phyloP scores from a whole-genome alignment of 2,113 vertebrate species.

The Trinectes maculatus region DNA sequence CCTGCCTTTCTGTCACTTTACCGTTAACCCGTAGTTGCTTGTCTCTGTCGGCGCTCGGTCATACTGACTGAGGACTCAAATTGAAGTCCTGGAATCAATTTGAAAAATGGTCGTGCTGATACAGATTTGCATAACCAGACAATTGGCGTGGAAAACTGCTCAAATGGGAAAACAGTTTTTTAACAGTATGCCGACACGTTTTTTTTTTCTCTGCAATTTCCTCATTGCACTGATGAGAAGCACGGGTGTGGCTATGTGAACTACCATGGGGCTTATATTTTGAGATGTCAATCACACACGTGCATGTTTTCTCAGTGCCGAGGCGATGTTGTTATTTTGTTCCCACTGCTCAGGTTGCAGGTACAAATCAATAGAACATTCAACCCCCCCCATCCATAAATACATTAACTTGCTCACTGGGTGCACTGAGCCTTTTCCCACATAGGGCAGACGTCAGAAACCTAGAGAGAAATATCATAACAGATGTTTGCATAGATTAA shows the following conservation, averaged over 20 bases:
- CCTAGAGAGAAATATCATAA: conserved; percentile 17
- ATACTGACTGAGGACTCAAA: conserved; percentile 33
- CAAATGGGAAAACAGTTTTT: conserved; percentile 49
- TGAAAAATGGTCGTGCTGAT: conserved; percentile 52
- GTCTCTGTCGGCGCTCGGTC: conserved; percentile 4
- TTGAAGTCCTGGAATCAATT: conserved; percentile 59
- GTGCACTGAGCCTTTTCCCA: conserved; percentile 20
- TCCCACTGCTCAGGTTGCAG: conserved; percentile 70
- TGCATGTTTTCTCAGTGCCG: conserved; percentile 41
- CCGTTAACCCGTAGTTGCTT: neutral
- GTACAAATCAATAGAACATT: conserved; percentile 75
- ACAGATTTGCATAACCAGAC: conserved; percentile 55
- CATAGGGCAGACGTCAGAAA: neutral
- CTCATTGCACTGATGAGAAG: neutral
- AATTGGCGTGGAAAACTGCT: conserved; percentile 49
- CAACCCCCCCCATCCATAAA: conserved; percentile 60
- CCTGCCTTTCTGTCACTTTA: neutral
- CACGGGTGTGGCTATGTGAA: neutral
- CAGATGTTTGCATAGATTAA: too few relatives aligned
- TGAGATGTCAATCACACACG: conserved; percentile 24
- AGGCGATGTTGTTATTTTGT: conserved; percentile 64
- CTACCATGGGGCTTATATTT: conserved; percentile 27
- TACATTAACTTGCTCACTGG: conserved; percentile 50
- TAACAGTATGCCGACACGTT: conserved; percentile 35
- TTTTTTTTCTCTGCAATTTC: neutral